Conservation (phyloP, 2,797 vertebrate species). For the Hyperoplus lanceolatus region DNA sequence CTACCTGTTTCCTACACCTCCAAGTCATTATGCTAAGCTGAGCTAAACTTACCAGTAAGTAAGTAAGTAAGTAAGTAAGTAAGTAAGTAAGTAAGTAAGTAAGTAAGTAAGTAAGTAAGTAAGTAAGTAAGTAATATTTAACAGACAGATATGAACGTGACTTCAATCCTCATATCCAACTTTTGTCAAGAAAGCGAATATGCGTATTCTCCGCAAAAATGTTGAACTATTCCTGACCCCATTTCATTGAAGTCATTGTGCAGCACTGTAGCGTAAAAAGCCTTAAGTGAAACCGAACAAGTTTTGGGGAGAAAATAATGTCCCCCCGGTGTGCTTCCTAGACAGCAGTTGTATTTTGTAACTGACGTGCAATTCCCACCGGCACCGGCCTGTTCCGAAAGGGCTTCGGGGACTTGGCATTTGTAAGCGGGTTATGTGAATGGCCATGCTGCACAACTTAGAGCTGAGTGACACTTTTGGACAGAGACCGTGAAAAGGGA, state of each 20-base stretch:
- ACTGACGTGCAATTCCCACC: constrained; percentile 17
- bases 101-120: no score
- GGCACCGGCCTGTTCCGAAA: constrained; percentile 9
- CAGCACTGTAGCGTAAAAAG: not conserved
- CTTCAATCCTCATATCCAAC: not conserved
- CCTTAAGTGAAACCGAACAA: constrained; percentile 3
- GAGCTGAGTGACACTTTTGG: constrained; percentile 76
- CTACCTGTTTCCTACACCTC: not conserved
- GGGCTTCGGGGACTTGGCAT: constrained; percentile 47
- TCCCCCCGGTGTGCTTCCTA: constrained; percentile 10
- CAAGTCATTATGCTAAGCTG: not conserved
- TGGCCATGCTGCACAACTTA: constrained; percentile 60
- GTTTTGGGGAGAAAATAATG: constrained; percentile 7
- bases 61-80: no score
- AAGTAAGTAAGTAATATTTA: not conserved
- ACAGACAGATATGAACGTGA: not conserved
- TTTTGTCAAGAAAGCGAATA: not conserved
- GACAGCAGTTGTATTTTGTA: constrained; percentile 28
- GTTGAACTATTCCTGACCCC: not conserved
- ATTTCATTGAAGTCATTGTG: not conserved
- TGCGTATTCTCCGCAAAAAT: not conserved
- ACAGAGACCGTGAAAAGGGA: constrained; percentile 67
- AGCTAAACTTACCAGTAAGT: no score
- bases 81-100: no score
- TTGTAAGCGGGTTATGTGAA: constrained; percentile 53